Conservation (phyloP, 1,140 invertebrate species). For the Drosophila navojoa region DNA sequence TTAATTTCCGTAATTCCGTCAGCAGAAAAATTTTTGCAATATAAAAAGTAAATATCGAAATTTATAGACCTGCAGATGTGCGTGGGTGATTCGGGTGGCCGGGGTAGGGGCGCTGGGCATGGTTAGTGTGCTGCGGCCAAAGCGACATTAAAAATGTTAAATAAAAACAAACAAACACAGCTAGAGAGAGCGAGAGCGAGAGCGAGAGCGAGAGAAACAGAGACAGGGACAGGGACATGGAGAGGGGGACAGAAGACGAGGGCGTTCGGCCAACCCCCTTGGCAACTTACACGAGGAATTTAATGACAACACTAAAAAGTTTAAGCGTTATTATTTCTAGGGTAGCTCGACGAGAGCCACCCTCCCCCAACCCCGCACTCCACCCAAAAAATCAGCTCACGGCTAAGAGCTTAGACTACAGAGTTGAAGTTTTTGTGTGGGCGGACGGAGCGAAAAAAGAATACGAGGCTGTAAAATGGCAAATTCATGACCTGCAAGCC, state of each 20-base stretch:
- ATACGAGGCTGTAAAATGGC: constrained; percentile 84
- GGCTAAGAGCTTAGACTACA: constrained; percentile 69
- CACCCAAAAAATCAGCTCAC: constrained; percentile 64
- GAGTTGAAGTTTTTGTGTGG: constrained; percentile 23
- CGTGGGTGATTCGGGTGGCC: constrained; percentile 4
- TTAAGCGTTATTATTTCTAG: constrained; percentile 84
- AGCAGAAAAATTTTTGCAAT: constrained; percentile 84
- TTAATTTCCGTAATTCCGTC: constrained; percentile 84
- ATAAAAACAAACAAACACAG: constrained; percentile 79
- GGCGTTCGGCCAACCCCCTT: constrained; percentile 22
- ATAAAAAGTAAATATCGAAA: constrained; percentile 84
- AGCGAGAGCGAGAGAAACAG: background rate
- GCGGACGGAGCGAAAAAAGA: constrained; percentile 54
- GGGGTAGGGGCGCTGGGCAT: background rate
- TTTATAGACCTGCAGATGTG: constrained; percentile 83
- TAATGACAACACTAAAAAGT: constrained; percentile 84
- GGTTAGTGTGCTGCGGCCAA: constrained; percentile 61
- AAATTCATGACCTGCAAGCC: constrained; percentile 83
- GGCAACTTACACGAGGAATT: constrained; percentile 83
- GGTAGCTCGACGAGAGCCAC: constrained; percentile 41
- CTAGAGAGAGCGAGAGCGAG: constrained; percentile 21
- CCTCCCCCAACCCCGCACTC: constrained; percentile 1
- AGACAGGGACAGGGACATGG: background rate
- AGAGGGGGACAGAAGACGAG: background rate
- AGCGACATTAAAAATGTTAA: constrained; percentile 82